Evolutionary conservation across 1,140 invertebrate species (phyloP).

Genomic region (Drosophila athabasca): DNA sequence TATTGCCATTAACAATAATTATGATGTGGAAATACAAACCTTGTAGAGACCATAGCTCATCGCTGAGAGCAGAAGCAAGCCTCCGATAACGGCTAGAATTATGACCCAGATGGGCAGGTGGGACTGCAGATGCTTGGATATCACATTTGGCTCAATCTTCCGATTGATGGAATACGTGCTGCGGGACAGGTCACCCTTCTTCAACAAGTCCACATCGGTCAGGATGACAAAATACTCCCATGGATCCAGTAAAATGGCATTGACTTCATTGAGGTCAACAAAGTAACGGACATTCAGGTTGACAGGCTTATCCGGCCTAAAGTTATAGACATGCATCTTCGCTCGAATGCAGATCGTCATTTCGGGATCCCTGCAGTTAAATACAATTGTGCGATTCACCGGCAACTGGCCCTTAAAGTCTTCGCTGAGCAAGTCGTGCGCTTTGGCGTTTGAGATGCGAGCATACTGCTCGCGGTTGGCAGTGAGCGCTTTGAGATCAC

Average conservation of each 20-base stretch:
- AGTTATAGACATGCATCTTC: slow-evolving; percentile 70
- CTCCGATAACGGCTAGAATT: slow-evolving; percentile 69
- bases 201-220: slow-evolving; percentile 56
- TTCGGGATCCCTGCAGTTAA: slow-evolving; percentile 74
- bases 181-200: slow-evolving; percentile 60
- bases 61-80: slow-evolving; percentile 64
- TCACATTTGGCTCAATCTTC: slow-evolving; percentile 75
- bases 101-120: slow-evolving; percentile 68
- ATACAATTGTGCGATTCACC: slow-evolving; percentile 80
- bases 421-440: slow-evolving; percentile 72
- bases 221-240: slow-evolving; percentile 81
- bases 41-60: slow-evolving; percentile 74
- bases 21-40: slow-evolving; percentile 37
- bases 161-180: slow-evolving; percentile 49
- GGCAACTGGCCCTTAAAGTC: slow-evolving; percentile 75
- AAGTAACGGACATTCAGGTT: slow-evolving; percentile 69
- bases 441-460: slow-evolving; percentile 64
- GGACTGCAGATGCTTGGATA: slow-evolving; percentile 72
- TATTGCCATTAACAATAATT: not conserved
- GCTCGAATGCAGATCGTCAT: slow-evolving; percentile 74
- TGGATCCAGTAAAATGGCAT: slow-evolving; percentile 74
- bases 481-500: slow-evolving; percentile 59
- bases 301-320: slow-evolving; percentile 68
- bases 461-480: slow-evolving; percentile 79
- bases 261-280: slow-evolving; percentile 77